Conservation (phyloP, 2,797 vertebrate genomes). For the Phoebastria nigripes region DNA sequence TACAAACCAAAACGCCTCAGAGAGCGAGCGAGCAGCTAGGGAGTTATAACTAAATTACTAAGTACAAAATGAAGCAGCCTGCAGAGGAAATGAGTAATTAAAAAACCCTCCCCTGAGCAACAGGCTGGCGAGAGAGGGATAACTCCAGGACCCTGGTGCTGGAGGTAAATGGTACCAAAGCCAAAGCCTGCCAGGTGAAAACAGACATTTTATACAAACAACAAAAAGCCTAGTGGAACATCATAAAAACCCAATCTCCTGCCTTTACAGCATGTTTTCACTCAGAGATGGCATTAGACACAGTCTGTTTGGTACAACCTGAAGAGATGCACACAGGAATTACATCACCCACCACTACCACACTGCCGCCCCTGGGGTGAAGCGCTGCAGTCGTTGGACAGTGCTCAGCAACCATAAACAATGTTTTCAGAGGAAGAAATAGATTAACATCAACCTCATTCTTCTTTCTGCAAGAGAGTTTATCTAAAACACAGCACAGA, state of each 20-base stretch:
- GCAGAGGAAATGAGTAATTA: slow-evolving; percentile 63
- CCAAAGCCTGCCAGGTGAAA: not conserved
- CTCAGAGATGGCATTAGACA: not conserved
- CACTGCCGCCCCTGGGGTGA: not conserved
- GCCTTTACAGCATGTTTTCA: not conserved
- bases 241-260: not conserved
- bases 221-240: not conserved
- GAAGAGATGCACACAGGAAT: not conserved
- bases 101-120: slow-evolving; percentile 32
- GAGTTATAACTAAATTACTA: slow-evolving; percentile 56
- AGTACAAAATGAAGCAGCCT: slow-evolving; percentile 63
- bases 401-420: slow-evolving; percentile 3
- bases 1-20: slow-evolving; percentile 12
- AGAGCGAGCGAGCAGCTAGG: not conserved
- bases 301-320: not conserved
- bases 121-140: not conserved
- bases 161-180: not conserved
- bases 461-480: not conserved
- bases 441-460: not conserved
- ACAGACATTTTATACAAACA: slow-evolving; percentile 3
- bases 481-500: not conserved
- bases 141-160: not conserved
- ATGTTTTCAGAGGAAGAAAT: not conserved
- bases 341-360: slow-evolving; percentile 16
- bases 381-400: not conserved